These are phyloP conservation scores for Psix sp. DNA, from an alignment of 1,140 invertebrate genomes.

Conservation along the genomic window DNA sequence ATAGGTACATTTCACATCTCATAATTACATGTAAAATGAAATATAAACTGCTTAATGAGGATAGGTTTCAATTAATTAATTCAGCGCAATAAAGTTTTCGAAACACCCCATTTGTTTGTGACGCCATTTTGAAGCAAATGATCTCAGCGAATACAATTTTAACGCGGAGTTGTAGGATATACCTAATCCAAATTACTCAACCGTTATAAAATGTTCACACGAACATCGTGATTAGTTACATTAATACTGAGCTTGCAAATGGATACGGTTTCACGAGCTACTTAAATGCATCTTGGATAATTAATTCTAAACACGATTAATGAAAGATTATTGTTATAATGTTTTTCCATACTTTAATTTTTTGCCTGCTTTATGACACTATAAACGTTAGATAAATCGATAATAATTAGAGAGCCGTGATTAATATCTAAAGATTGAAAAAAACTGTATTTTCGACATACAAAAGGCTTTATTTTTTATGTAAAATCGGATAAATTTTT, in stretches of 20 bases:
- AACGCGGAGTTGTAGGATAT: slow-evolving; percentile 10
- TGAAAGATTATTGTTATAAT: background rate
- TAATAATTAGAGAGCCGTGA: too few species aligned
- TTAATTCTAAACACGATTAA: slow-evolving; percentile 13
- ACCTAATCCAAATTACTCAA: slow-evolving; percentile 23
- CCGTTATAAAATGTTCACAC: slow-evolving; percentile 31
- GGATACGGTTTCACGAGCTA: slow-evolving; percentile 5
- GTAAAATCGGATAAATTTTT: too few species aligned
- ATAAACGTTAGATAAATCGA: too few species aligned
- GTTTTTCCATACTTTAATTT: too few species aligned
- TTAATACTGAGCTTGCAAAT: slow-evolving; percentile 13
- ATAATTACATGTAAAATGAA: too few species aligned
- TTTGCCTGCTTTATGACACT: too few species aligned
- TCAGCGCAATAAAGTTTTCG: background rate
- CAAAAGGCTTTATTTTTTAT: too few species aligned
- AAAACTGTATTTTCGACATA: too few species aligned
- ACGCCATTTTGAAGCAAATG: slow-evolving; percentile 4
- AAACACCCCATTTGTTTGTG: slow-evolving; percentile 1
- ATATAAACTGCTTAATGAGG: too few species aligned
- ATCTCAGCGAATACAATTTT: slow-evolving; percentile 7
- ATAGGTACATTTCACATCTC: too few species aligned
- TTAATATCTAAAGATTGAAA: too few species aligned
- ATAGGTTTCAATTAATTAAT: background rate
- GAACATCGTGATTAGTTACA: slow-evolving; percentile 8
- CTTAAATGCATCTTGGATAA: slow-evolving; percentile 16